Percentiles rank a stretch among this genome's conserved stretches.
Conservation (phyloP, 2,797 vertebrate genomes). For the Spea hammondii region DNA sequence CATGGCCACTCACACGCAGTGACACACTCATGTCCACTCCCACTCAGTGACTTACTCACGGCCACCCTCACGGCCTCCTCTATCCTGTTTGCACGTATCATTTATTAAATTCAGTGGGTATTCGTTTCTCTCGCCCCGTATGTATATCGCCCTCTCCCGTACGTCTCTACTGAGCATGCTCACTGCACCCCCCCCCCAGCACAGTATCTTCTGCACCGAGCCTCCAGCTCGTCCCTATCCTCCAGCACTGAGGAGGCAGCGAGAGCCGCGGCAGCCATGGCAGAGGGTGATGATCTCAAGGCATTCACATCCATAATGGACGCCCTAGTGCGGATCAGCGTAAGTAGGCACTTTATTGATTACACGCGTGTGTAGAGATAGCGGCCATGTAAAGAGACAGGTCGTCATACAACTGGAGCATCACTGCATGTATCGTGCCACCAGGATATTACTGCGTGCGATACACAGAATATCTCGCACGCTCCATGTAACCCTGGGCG, state of each 20-base stretch:
- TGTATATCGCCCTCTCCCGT: slow-evolving; percentile 1
- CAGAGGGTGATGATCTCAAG: slow-evolving; percentile 83
- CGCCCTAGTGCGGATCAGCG: slow-evolving; percentile 88
- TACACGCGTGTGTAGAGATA: not conserved
- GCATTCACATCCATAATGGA: slow-evolving; percentile 94
- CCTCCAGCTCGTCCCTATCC: slow-evolving; percentile 2
- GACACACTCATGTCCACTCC: too few species aligned
- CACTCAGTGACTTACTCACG: too few species aligned
- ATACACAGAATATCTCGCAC: too few species aligned
- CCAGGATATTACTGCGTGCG: too few species aligned
- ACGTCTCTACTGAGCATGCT: slow-evolving; percentile 10
- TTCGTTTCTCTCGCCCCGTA: not conserved
- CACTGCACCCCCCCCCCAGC: slow-evolving; percentile 6
- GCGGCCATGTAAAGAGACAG: too few species aligned
- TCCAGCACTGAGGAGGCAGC: not conserved
- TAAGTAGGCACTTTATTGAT: slow-evolving; percentile 67
- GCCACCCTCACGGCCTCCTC: too few species aligned
- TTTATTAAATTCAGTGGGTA: not conserved
- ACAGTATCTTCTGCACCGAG: slow-evolving; percentile 36
- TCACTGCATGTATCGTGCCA: not conserved
- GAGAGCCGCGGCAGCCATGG: slow-evolving; percentile 68
- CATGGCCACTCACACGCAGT: too few species aligned
- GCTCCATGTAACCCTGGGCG: too few species aligned
- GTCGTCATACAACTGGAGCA: not conserved
- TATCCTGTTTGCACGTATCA: not conserved